phyloP scores from a whole-genome alignment of 2,797 vertebrate genomes.

The Pipistrellus pygmaeus region DNA sequence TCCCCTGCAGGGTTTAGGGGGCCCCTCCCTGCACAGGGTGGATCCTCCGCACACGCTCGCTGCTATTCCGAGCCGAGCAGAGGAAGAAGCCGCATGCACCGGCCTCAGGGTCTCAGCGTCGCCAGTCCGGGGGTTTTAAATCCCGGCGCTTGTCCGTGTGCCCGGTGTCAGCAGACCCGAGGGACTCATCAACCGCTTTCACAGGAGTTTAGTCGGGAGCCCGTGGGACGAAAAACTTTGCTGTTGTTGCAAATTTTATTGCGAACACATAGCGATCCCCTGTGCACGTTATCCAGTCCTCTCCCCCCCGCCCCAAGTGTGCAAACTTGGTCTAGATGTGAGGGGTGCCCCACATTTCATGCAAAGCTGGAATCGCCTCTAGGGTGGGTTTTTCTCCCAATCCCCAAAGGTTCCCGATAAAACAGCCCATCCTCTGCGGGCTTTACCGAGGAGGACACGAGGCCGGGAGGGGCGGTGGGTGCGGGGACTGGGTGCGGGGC shows the following conservation, averaged over 20 bases:
- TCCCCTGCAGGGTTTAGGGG: not conserved
- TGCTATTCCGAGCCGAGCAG: not conserved
- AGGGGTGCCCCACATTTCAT: not conserved
- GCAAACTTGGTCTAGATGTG: not conserved
- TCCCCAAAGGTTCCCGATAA: not conserved
- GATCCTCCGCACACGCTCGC: fast-evolving
- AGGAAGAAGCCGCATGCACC: fast-evolving
- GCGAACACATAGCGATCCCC: not conserved
- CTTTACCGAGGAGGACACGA: not conserved
- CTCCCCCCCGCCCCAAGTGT: not conserved
- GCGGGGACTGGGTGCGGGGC: not conserved
- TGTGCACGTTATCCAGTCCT: not conserved
- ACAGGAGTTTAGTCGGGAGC: not conserved
- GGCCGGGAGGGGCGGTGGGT: not conserved
- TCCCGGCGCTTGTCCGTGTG: not conserved
- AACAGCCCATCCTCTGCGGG: not conserved
- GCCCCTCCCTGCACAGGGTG: not conserved
- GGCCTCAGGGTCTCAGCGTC: not conserved
- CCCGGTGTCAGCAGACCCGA: no score
- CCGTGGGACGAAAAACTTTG: not conserved
- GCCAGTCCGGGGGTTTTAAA: not conserved
- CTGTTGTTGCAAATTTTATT: not conserved
- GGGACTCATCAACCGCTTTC: not conserved
- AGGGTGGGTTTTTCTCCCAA: not conserved
- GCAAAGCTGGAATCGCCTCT: not conserved